phyloP scores from a whole-genome alignment of 2,113 vertebrate genomes.

The Bufo bufo region DNA sequence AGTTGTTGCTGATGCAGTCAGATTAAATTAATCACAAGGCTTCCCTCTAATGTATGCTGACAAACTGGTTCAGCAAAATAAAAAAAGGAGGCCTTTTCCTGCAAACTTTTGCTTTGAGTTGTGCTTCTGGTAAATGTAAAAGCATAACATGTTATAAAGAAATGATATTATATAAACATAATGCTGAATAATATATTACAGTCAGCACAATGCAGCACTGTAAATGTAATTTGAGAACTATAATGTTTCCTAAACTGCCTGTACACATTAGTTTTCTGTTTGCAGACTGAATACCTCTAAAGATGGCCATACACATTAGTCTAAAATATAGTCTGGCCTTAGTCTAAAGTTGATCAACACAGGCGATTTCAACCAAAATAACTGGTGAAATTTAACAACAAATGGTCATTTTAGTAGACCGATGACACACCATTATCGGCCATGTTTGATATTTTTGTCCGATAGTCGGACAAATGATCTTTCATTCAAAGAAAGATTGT shows the following conservation, averaged over 20 bases:
- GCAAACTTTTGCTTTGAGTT: slow-evolving; percentile 35
- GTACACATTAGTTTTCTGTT: neutral
- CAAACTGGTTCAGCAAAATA: slow-evolving; percentile 53
- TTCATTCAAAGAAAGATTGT: no score
- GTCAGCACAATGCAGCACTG: neutral
- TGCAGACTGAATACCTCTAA: neutral
- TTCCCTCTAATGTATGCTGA: slow-evolving; percentile 52
- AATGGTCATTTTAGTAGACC: no score
- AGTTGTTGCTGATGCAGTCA: slow-evolving; percentile 59
- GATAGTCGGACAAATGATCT: no score
- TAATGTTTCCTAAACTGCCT: neutral
- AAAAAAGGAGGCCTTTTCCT: slow-evolving; percentile 34
- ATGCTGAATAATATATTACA: neutral
- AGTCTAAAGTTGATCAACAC: no score
- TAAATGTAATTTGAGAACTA: neutral
- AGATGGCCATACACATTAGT: no score
- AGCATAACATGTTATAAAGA: neutral
- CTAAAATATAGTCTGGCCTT: no score
- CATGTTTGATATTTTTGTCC: no score
- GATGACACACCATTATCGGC: no score
- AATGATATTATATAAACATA: slow-evolving; percentile 9
- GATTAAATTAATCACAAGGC: slow-evolving; percentile 61
- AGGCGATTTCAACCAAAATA: no score
- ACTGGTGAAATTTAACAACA: no score
- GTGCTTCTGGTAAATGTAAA: slow-evolving; percentile 7